Conservation (phyloP, 2,113 vertebrate genomes). For the Saguinus midas region DNA sequence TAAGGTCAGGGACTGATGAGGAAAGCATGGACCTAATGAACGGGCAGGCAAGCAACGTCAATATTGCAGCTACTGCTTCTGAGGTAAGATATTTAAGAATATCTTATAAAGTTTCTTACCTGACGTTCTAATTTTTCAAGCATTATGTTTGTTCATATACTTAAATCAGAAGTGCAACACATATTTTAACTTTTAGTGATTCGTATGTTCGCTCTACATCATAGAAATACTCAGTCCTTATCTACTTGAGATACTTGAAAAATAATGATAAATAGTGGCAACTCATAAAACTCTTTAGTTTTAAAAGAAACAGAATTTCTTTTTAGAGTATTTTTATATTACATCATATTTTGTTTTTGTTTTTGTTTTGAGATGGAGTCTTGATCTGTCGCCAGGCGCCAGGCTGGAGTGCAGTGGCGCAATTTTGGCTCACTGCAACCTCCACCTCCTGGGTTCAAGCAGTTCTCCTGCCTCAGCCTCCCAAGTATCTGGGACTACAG, state of each 20-base stretch:
- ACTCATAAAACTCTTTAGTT: not conserved
- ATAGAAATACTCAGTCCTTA: not conserved
- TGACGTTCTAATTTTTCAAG: not conserved
- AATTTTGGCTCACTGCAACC: too few relatives aligned
- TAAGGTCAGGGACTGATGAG: constrained; percentile 83
- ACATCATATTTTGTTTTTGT: not conserved
- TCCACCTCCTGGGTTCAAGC: too few relatives aligned
- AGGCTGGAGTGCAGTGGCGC: too few relatives aligned
- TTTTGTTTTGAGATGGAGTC: too few relatives aligned
- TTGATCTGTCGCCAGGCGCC: too few relatives aligned
- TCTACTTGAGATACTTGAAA: constrained; percentile 15
- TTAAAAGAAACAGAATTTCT: not conserved
- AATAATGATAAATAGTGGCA: constrained; percentile 30
- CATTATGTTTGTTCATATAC: not conserved
- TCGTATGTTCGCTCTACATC: not conserved
- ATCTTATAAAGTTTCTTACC: not conserved
- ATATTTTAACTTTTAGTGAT: not conserved
- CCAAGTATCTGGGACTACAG: too few relatives aligned
- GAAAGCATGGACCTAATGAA: constrained; percentile 97
- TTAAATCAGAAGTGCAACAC: not conserved
- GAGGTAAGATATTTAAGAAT: constrained; percentile 86
- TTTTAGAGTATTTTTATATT: not conserved
- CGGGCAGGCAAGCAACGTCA: constrained; percentile 90
- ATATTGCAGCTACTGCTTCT: constrained; percentile 86
- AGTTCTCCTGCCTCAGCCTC: too few relatives aligned